Conservation (phyloP, 2,797 vertebrate species). For the Geotria australis region DNA sequence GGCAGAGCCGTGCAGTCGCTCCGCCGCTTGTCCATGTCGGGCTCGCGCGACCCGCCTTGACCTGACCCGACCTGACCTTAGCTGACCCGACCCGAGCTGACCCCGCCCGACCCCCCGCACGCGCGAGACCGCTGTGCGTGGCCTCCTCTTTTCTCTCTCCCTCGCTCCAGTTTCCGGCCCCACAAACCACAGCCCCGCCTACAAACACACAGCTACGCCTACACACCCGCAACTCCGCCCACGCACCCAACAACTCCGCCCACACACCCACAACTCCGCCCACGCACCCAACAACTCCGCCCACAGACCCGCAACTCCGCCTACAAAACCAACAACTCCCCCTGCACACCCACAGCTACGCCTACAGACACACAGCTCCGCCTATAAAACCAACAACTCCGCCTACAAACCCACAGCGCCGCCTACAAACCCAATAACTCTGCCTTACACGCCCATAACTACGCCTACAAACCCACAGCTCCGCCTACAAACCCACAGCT, state of each 20-base stretch:
- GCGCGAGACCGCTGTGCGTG: too few species aligned
- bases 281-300: neutral
- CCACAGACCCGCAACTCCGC: neutral
- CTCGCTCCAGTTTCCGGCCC: too few species aligned
- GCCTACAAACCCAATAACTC: neutral
- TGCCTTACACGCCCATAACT: neutral
- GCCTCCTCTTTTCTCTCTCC: too few species aligned
- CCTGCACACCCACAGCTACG: too few species aligned
- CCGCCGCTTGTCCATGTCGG: conserved; percentile 41
- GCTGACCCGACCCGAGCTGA: conserved; percentile 2
- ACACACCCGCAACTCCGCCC: too few species aligned
- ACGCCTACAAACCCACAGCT: neutral
- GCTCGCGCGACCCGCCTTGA: conserved; percentile 3
- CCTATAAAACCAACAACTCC: neutral
- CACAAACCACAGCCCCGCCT: too few species aligned
- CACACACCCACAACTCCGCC: neutral
- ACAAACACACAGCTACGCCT: too few species aligned
- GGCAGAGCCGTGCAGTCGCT: conserved; percentile 60
- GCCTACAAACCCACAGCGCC: neutral
- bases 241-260: too few species aligned
- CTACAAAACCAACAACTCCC: neutral
- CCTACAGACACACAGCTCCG: too few species aligned
- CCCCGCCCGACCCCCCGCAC: too few species aligned
- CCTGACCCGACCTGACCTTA: conserved; percentile 4
- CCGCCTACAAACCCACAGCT: neutral